phyloP scores from a whole-genome alignment of 2,888 invertebrate species.

The Yponomeuta plumbellus region DNA sequence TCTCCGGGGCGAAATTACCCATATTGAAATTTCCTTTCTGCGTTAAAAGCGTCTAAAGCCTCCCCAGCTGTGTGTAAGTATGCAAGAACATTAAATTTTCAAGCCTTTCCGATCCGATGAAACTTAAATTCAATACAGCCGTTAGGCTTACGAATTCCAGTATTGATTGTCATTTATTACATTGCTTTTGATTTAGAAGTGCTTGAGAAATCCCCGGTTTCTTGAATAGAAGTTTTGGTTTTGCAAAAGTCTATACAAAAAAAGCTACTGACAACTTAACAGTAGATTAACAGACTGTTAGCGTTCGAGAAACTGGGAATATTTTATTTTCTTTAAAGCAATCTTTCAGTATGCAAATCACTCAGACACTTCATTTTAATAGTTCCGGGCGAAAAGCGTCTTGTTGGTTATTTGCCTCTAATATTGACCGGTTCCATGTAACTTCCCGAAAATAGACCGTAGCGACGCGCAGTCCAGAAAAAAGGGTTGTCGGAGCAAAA shows the following conservation, averaged over 20 bases:
- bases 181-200: slow-evolving; percentile 40
- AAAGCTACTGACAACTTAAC: too few relatives aligned
- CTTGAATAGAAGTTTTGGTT: too few relatives aligned
- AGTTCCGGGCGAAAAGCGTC: neutral
- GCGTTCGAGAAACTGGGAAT: too few relatives aligned
- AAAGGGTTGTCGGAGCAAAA: slow-evolving; percentile 48
- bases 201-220: too few relatives aligned
- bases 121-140: slow-evolving; percentile 46
- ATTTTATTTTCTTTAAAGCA: too few relatives aligned
- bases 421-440: slow-evolving; percentile 9
- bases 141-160: slow-evolving; percentile 40
- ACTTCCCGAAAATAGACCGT: slow-evolving; percentile 7
- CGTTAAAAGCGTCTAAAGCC: slow-evolving; percentile 66
- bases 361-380: neutral
- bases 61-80: slow-evolving; percentile 50
- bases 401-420: neutral
- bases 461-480: slow-evolving; percentile 19
- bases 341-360: neutral
- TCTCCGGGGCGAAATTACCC: slow-evolving; percentile 65
- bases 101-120: slow-evolving; percentile 34
- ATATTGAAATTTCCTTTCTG: slow-evolving; percentile 74
- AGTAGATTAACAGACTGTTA: too few relatives aligned
- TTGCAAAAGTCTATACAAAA: too few relatives aligned
- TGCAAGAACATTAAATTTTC: slow-evolving; percentile 34
- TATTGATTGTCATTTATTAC: slow-evolving; percentile 57